Evolutionary conservation across 2,888 invertebrate genomes (phyloP).

Genomic region (Himalopsyche japonica): DNA sequence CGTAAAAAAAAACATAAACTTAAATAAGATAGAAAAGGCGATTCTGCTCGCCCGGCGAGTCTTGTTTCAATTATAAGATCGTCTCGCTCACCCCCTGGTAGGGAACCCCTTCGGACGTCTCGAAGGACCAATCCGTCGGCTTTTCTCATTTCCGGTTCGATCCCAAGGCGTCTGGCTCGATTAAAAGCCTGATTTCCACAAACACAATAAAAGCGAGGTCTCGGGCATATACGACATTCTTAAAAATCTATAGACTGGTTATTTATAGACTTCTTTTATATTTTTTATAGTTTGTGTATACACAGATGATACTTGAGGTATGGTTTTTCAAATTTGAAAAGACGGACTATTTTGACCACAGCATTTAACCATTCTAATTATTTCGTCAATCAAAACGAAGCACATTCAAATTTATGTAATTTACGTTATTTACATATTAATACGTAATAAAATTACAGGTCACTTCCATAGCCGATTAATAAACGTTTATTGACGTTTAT

Average conservation of each 20-base stretch:
- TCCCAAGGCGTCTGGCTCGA: conserved; percentile 23
- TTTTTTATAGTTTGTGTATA: too few relatives aligned
- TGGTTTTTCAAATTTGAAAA: too few relatives aligned
- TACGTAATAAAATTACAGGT: too few relatives aligned
- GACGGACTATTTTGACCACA: too few relatives aligned
- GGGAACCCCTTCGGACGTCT: conserved; percentile 4
- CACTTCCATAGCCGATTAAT: too few relatives aligned
- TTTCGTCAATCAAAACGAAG: too few relatives aligned
- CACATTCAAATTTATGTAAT: too few relatives aligned
- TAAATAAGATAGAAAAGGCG: background rate
- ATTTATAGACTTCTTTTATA: too few relatives aligned
- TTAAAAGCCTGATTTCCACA: conserved; percentile 18
- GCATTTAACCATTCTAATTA: too few relatives aligned
- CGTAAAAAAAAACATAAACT: background rate
- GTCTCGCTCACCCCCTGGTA: background rate
- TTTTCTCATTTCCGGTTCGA: conserved; percentile 26
- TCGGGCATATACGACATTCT: background rate
- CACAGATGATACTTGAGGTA: too few relatives aligned
- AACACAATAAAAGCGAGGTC: background rate
- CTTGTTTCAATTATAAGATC: conserved; percentile 23
- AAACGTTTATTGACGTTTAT: too few relatives aligned
- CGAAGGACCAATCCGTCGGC: conserved; percentile 22
- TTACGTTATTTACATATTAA: too few relatives aligned
- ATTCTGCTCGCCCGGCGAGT: background rate
- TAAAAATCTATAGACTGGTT: background rate